Base-by-base conservation (phyloP, 2,113 vertebrate species). In the Beaufortia kweichowensis region DNA sequence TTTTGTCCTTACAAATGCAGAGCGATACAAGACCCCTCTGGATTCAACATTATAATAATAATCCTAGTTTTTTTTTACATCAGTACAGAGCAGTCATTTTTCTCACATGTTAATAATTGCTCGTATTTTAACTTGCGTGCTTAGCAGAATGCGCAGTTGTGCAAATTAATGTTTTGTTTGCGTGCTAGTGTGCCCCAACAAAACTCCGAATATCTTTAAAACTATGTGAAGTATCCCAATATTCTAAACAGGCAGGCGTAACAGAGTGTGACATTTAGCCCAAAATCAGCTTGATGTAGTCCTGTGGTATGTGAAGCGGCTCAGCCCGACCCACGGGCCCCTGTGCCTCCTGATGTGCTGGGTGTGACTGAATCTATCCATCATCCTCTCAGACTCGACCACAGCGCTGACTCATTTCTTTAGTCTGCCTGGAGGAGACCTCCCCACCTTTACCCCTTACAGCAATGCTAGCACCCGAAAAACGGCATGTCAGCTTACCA, bases 401-500 rank as follows among this genome's bases (percentile, higher is more conserved):
- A 24, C 39, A 43, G 31, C 17, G 55, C 69, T 72, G 69, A 72
- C 43, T 74, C 53, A 71, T n/a, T 17, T 29, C 66, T 50, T 77
- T 19, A 24, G 12, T 35, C 63, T 26, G 61, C 62, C 61, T 70
- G 56, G 68, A 80, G 55, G 70, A 74, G 77, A 55, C 28, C 64
- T 57, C 48, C 67, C 31, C n/a, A 26, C 11, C 63, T 69, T 21
- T 61, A 60, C 21, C 63, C 65, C 26, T 61, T 41, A 61, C 43
- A 63, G 57, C 17, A 29, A 48, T 46, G 28, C 26, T 39, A 77
- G 28, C 76, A 62, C 50, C 31, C 50, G 41, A 59, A 69, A 77
- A 71, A 29, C 21, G 59, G 63, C 56, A 67, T 43, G 75, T 55
- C 75, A 76, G 31, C 62, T 55, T 29, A 76, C 53, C 75, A 67